phyloP scores from a whole-genome alignment of 2,113 vertebrate species.

The Caranx melampygus region DNA sequence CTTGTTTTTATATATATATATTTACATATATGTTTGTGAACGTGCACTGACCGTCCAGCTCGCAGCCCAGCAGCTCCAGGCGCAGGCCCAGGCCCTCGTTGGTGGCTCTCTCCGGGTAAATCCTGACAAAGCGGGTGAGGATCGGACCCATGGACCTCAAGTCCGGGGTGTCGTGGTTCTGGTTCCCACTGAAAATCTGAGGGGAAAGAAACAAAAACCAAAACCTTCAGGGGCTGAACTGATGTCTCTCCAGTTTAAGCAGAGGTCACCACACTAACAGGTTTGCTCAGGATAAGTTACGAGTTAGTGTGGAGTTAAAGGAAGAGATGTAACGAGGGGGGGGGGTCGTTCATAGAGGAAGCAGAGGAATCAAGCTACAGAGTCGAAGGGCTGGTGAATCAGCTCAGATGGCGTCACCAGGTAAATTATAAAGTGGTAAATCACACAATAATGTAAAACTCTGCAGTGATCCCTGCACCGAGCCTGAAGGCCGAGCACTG shows the following conservation, averaged over 20 bases:
- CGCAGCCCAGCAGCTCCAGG: conserved; percentile 95
- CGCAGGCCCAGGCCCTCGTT: conserved; percentile 90
- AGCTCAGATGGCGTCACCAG: not conserved
- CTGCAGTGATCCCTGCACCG: not conserved
- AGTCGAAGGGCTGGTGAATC: not conserved
- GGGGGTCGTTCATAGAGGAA: not conserved
- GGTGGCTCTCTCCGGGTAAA: conserved; percentile 94
- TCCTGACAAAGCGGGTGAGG: conserved; percentile 88
- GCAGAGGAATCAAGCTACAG: not conserved
- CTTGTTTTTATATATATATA: too few species aligned
- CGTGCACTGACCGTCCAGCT: conserved; percentile 87
- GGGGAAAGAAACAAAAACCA: not conserved
- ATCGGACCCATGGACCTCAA: conserved; percentile 86
- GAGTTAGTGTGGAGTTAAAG: too few species aligned
- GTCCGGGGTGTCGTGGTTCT: conserved; percentile 96
- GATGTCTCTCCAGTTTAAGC: not conserved
- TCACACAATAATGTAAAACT: not conserved
- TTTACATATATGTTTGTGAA: not conserved
- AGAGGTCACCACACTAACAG: not conserved
- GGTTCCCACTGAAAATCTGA: conserved; percentile 93
- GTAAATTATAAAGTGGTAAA: not conserved
- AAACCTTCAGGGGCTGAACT: not conserved
- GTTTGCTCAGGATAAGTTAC: not conserved
- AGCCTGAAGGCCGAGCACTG: not conserved
- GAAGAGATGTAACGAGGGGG: not conserved